Evolutionary conservation across 2,797 vertebrate species (phyloP).

Genomic region (Takifugu ocellatus): DNA sequence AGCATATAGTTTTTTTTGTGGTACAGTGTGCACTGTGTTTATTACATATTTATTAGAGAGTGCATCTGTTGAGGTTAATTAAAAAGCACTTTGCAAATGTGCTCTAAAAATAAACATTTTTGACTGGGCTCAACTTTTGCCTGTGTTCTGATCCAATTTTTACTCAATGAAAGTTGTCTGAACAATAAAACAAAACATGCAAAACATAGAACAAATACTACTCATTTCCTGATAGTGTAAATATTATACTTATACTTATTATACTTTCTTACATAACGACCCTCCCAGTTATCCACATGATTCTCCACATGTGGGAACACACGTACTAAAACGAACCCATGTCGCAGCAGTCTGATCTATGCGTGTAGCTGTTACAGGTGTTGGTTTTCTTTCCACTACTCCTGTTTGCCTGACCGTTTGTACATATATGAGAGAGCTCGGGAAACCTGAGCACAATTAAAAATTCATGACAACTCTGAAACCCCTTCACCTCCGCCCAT

Average conservation of each 20-base stretch:
- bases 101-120: too few species aligned
- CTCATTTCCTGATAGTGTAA: too few species aligned
- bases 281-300: not conserved
- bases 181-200: not conserved
- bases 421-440: slow-evolving; percentile 36
- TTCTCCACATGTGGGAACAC: slow-evolving; percentile 15
- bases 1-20: too few species aligned
- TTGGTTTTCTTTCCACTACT: slow-evolving; percentile 78
- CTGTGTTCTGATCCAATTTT: not conserved
- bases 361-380: slow-evolving; percentile 72
- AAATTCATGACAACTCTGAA: slow-evolving; percentile 71
- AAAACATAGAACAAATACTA: not conserved
- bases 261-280: not conserved
- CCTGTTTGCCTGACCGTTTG: slow-evolving; percentile 32
- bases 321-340: slow-evolving; percentile 11
- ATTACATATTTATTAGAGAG: too few species aligned
- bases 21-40: too few species aligned
- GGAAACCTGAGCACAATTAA: slow-evolving; percentile 74
- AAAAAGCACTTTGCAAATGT: too few species aligned
- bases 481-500: slow-evolving; percentile 65
- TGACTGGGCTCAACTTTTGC: too few species aligned
- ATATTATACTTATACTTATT: not conserved
- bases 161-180: not conserved
- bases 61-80: too few species aligned
- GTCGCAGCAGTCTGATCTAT: slow-evolving; percentile 23